A percentile compares a stretch with the other conserved stretches of the same genome.
Conservation (phyloP, 1,140 invertebrate genomes). For the Ceratina japonica region DNA sequence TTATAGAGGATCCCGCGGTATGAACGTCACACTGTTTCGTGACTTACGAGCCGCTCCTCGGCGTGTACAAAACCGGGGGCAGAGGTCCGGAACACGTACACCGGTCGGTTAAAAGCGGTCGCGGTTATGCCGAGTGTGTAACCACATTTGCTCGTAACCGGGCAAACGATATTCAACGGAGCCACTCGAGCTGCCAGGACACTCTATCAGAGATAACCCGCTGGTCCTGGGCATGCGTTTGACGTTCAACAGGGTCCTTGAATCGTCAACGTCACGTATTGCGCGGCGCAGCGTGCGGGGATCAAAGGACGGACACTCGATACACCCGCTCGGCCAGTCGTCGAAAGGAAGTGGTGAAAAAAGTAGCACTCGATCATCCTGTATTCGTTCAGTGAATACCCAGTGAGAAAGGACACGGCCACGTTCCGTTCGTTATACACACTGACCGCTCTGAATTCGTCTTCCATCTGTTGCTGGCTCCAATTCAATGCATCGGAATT, state of each 20-base stretch:
- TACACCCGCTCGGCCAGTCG: not conserved
- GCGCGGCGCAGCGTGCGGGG: conserved; percentile 11
- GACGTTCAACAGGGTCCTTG: conserved; percentile 54
- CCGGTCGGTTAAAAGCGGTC: conserved; percentile 7
- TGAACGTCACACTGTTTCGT: not conserved
- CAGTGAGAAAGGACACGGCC: not conserved
- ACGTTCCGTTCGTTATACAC: not conserved
- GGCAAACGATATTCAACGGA: conserved; percentile 40
- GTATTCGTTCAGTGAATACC: not conserved
- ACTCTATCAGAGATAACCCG: conserved; percentile 53
- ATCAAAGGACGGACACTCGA: conserved; percentile 43
- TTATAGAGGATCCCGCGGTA: conserved; percentile 3
- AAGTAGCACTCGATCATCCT: not conserved
- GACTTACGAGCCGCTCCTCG: not conserved
- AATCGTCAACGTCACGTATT: conserved; percentile 48
- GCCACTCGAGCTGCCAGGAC: conserved; percentile 37
- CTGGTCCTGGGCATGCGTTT: conserved; percentile 46
- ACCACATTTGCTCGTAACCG: conserved; percentile 32
- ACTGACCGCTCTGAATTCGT: not conserved
- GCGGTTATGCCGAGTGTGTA: conserved; percentile 5
- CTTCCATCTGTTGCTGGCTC: not conserved
- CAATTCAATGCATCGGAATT: too few species aligned
- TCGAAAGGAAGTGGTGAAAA: conserved; percentile 13
- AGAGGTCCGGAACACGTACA: not conserved
- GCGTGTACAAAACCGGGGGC: not conserved